phyloP scores from a whole-genome alignment of 2,888 invertebrate species.

The Melanargia galathea region DNA sequence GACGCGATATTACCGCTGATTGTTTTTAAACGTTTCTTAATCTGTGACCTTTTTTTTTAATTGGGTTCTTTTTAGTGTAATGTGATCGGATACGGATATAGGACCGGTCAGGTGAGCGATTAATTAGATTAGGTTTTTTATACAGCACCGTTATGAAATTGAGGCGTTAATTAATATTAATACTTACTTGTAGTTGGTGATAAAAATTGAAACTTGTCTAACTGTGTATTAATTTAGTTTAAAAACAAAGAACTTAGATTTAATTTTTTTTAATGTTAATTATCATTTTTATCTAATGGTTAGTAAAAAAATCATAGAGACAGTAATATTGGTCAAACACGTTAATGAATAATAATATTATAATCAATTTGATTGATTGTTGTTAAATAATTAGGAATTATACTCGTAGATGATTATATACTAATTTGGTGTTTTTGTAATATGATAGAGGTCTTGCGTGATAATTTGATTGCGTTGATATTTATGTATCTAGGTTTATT shows the following conservation, averaged over 20 bases:
- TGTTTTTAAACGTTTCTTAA: conserved; percentile 45
- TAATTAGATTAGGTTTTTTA: conserved; percentile 27
- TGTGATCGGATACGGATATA: conserved; percentile 49
- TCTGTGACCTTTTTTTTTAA: conserved; percentile 44
- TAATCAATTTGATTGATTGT: conserved; percentile 34
- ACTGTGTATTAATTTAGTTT: too few species aligned
- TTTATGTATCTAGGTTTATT: too few species aligned
- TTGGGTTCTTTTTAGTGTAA: conserved; percentile 37
- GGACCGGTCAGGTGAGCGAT: conserved; percentile 42
- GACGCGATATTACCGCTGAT: conserved; percentile 42
- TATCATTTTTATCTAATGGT: not conserved
- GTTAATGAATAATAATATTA: conserved; percentile 19
- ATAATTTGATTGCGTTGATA: too few species aligned
- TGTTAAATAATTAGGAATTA: conserved; percentile 8
- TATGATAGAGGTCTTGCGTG: too few species aligned
- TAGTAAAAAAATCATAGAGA: not conserved
- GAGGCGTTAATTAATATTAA: not conserved
- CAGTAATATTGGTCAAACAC: conserved; percentile 3
- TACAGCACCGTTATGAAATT: not conserved
- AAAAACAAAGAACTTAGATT: too few species aligned
- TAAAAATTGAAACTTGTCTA: not conserved
- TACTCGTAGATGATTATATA: too few species aligned
- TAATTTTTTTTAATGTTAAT: too few species aligned
- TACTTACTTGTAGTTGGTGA: not conserved
- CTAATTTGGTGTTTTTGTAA: too few species aligned